These are phyloP conservation scores for Rhamphomyia laevipes DNA, from an alignment of 2,888 invertebrate species.

Conservation along the genomic window DNA sequence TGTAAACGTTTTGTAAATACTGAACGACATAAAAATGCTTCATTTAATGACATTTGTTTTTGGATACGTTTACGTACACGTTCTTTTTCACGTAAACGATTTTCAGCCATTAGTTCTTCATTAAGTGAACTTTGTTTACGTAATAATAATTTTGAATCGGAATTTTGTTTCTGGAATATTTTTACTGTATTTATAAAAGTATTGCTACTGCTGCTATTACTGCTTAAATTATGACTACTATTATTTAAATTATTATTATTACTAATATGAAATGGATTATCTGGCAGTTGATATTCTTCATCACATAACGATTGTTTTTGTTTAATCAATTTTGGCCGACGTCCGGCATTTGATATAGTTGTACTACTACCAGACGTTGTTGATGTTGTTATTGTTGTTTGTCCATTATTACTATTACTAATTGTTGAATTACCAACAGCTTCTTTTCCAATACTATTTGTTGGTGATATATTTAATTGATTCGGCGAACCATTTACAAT, in stretches of 20 bases:
- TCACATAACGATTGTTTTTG: conserved; percentile 77
- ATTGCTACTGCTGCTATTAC: conserved; percentile 1
- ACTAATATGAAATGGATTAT: conserved; percentile 27
- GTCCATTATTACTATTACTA: conserved; percentile 8
- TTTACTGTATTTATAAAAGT: conserved; percentile 1
- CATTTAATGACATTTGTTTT: conserved; percentile 80
- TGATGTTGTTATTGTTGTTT: conserved; percentile 29
- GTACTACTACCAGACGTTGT: conserved; percentile 17
- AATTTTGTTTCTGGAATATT: conserved; percentile 12
- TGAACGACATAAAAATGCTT: conserved; percentile 60
- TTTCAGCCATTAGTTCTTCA: conserved; percentile 81
- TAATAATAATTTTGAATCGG: conserved; percentile 31
- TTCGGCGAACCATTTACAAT: too few relatives aligned
- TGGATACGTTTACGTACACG: conserved; percentile 70
- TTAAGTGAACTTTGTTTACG: conserved; percentile 75
- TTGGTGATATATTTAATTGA: neutral
- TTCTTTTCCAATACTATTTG: neutral
- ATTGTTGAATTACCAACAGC: neutral
- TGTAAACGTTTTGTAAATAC: conserved; percentile 35
- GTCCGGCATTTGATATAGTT: conserved; percentile 14
- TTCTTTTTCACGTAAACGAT: conserved; percentile 71
- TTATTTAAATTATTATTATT: conserved; percentile 22
- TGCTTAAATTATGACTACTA: conserved; percentile 12
- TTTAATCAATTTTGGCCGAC: conserved; percentile 62
- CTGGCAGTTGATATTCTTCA: conserved; percentile 40